Conservation (phyloP, 2,797 vertebrate species). For the Calcarius lapponicus region DNA sequence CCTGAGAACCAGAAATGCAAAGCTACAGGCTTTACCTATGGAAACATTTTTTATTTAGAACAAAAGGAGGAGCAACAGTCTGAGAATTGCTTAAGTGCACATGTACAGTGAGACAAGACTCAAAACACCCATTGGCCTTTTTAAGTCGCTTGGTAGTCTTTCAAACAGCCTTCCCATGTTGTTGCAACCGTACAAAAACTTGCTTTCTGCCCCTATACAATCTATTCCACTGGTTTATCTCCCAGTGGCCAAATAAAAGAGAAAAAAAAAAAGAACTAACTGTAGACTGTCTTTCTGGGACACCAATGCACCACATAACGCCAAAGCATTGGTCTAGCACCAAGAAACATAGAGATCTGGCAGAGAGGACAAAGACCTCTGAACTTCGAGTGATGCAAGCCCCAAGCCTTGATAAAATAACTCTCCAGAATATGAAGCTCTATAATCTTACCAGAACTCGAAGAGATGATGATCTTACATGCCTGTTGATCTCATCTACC, state of each 20-base stretch:
- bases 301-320: rapidly evolving
- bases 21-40: background rate
- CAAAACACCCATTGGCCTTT: background rate
- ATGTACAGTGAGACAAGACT: background rate
- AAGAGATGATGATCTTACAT: slow-evolving; percentile 91
- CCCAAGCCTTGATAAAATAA: background rate
- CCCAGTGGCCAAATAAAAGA: background rate
- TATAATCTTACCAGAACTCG: slow-evolving; percentile 88
- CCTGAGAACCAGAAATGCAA: background rate
- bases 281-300: background rate
- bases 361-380: background rate
- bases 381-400: background rate
- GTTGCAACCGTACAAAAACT: background rate
- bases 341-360: background rate
- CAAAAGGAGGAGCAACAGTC: background rate
- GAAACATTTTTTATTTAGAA: background rate
- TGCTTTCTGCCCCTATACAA: background rate
- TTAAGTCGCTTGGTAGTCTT: background rate
- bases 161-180: background rate
- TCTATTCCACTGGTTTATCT: background rate
- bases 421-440: background rate
- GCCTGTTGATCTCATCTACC: slow-evolving; percentile 97
- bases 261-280: background rate
- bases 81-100: background rate
- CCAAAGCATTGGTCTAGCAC: background rate